Evolutionary conservation across 2,113 vertebrate species (phyloP), one percentile per base, ranked within the genome.

Genomic region (Chlamydotis undulata): DNA sequence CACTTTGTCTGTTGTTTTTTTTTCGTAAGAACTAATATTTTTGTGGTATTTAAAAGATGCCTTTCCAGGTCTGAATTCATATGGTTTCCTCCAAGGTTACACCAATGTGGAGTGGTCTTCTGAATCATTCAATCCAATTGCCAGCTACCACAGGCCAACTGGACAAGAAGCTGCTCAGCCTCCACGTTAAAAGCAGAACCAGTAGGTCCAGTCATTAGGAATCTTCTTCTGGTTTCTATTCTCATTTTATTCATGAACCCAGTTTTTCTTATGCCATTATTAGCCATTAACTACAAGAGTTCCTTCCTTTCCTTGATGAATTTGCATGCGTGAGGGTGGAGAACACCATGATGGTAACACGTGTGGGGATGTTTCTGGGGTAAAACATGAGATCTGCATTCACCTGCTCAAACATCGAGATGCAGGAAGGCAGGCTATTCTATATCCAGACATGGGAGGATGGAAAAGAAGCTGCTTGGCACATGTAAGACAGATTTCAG

Each of bases 181-280:
- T 24, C 69, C 29, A 0, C 2, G 45, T 23, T 9, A 53, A 81
- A 47, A 79, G 57, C 49, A 75, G 61, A 89, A 47, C 7, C 10
- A 5, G 7, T 31, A 26, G 14, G 61, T 89, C 17, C 10, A 4
- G 0, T 26, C 29, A 6, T 39, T 35, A 35, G 41, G 49, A 75
- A 14, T 16, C 37, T 60, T 79, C 35, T 82, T 55, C 18, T 33
- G 9, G 2, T 16, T 23, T 57, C 69, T 37, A 4, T 24, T 50
- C 53, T 63, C 10, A 5, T 59, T 87, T 89, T 87, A n/a, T 83
- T 86, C 12, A 28, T 7, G 7, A 86, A 43, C 67, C 8, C 5
- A 0, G 3, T 56, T 80, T 82, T 80, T 45, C 12, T 82, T 75
- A 3, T 11, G 39, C 12, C 3, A 2, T 0, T 8, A 9, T 22